These are phyloP conservation scores for Aepyceros melampus DNA, from an alignment of 2,113 vertebrate genomes.

Conservation along the genomic window DNA sequence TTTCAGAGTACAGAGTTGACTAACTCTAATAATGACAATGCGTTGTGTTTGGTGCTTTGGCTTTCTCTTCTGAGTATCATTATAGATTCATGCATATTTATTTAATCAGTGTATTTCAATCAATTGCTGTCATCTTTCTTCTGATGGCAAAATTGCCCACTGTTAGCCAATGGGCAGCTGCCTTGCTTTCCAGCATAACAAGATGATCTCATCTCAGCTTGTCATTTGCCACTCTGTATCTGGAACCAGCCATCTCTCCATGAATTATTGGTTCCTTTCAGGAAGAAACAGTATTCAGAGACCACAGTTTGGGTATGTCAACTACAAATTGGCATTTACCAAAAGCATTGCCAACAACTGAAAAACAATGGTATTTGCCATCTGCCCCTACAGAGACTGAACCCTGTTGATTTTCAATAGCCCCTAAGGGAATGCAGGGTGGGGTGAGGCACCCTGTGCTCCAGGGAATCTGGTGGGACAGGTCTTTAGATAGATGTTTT, in stretches of 20 bases:
- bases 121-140: not conserved
- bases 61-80: not conserved
- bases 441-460: not conserved
- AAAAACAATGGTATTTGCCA: not conserved
- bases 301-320: not conserved
- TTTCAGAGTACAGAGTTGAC: not conserved
- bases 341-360: not conserved
- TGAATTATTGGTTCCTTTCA: not conserved
- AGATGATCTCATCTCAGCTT: not conserved
- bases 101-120: not conserved
- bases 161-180: not conserved
- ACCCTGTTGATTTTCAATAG: not conserved
- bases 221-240: not conserved
- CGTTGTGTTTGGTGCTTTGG: not conserved
- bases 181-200: not conserved
- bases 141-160: not conserved
- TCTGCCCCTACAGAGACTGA: not conserved
- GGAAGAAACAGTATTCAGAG: not conserved
- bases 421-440: not conserved
- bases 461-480: not conserved
- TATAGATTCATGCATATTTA: not conserved
- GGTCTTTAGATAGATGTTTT: not conserved
- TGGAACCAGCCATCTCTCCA: not conserved
- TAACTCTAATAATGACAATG: not conserved
- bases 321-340: not conserved